A percentile compares a stretch with the other conserved stretches of the same genome.
phyloP scores from a whole-genome alignment of 30 jellyfish, hydroid and myxozoan genomes.

The Chironex yamaguchii region DNA sequence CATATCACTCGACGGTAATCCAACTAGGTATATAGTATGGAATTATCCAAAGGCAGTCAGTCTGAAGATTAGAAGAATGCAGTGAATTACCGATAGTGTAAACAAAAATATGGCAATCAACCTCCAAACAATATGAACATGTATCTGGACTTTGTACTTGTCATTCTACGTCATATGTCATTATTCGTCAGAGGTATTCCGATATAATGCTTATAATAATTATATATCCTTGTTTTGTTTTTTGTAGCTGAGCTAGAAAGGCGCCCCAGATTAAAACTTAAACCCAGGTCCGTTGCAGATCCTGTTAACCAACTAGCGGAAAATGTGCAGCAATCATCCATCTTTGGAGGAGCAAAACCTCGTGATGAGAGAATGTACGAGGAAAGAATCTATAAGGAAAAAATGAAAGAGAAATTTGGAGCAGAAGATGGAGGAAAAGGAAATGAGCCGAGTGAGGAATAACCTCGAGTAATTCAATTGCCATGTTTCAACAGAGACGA shows the following conservation, averaged over 20 bases:
- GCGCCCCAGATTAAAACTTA: conserved; percentile 90
- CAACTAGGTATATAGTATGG: too few species aligned
- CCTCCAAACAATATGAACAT: too few species aligned
- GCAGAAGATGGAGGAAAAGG: conserved; percentile 25
- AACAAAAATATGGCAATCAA: too few species aligned
- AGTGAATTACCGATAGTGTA: too few species aligned
- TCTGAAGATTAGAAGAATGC: too few species aligned
- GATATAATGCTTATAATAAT: too few species aligned
- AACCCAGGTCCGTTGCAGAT: conserved; percentile 88
- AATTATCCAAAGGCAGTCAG: too few species aligned
- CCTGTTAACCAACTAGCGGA: conserved; percentile 88
- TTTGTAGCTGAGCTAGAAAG: conserved; percentile 74
- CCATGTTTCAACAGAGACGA: too few species aligned
- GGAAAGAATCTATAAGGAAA: conserved; percentile 59
- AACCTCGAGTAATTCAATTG: too few species aligned
- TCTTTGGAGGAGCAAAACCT: conserved; percentile 98
- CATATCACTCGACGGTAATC: background rate
- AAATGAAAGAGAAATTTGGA: conserved; percentile 59
- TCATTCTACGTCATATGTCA: too few species aligned
- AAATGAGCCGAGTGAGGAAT: conserved; percentile 36
- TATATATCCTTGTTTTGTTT: background rate
- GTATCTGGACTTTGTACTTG: too few species aligned
- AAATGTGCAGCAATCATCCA: conserved; percentile 71
- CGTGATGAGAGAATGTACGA: conserved; percentile 93
- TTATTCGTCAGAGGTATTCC: too few species aligned